A percentile compares a stretch with the other conserved stretches of the same genome.
Evolutionary conservation across 1,140 invertebrate species (phyloP).

Genomic region (Choristoneura fumiferana): DNA sequence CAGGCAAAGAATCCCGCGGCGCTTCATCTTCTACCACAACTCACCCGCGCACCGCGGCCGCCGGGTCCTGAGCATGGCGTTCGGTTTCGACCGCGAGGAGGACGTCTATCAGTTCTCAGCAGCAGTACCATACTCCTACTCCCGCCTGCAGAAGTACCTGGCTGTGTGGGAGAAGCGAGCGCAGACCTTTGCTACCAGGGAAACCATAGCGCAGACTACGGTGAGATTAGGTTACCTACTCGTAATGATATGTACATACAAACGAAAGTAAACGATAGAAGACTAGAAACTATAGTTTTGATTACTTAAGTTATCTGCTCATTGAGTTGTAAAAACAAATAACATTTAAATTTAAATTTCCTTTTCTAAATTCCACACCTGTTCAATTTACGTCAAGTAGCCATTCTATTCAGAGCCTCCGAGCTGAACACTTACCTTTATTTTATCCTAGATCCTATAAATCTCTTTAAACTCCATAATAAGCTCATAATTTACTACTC

Average conservation of each 20-base stretch:
- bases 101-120: constrained; percentile 96
- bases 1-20: constrained; percentile 91
- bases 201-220: constrained; percentile 85
- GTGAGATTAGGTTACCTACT: constrained; percentile 74
- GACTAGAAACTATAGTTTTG: too few species aligned
- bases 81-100: constrained; percentile 96
- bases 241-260: background rate
- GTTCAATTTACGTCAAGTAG: too few species aligned
- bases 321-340: too few species aligned
- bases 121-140: constrained; percentile 96
- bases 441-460: too few species aligned
- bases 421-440: too few species aligned
- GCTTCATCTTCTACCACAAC: constrained; percentile 95
- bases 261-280: too few species aligned
- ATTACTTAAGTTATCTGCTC: too few species aligned
- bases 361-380: too few species aligned
- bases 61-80: constrained; percentile 95
- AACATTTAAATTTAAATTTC: too few species aligned
- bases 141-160: constrained; percentile 91
- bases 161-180: constrained; percentile 84
- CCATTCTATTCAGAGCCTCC: too few species aligned
- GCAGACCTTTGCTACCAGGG: constrained; percentile 80
- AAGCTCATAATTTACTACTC: too few species aligned
- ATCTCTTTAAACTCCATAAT: too few species aligned
- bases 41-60: constrained; percentile 94